Percentiles rank a stretch among this genome's conserved stretches.
Conservation (phyloP, 2,113 vertebrate genomes). For the Callipepla californica region DNA sequence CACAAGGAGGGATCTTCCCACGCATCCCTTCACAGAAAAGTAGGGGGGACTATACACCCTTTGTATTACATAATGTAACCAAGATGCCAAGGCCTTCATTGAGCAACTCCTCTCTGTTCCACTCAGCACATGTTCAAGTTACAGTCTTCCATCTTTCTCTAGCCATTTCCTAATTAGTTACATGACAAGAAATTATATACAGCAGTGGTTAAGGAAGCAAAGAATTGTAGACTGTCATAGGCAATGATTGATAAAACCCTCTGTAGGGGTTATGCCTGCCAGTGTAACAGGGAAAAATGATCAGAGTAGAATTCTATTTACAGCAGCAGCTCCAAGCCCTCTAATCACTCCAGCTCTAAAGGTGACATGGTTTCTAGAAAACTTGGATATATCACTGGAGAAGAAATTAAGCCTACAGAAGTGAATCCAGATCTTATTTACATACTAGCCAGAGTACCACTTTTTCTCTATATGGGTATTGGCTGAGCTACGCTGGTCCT, state of each 20-base stretch:
- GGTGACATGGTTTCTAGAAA: not conserved
- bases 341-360: not conserved
- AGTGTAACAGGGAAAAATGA: not conserved
- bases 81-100: not conserved
- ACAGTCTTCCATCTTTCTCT: not conserved
- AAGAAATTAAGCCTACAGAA: not conserved
- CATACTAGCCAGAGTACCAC: not conserved
- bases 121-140: not conserved
- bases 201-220: not conserved
- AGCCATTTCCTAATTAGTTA: not conserved
- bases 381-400: not conserved
- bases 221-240: not conserved
- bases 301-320: slow-evolving; percentile 24
- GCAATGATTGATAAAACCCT: slow-evolving; percentile 32
- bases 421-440: not conserved
- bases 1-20: not conserved
- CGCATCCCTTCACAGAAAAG: not conserved
- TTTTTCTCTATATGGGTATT: not conserved
- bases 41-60: not conserved
- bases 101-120: not conserved
- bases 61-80: not conserved
- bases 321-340: not conserved
- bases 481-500: not conserved
- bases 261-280: not conserved
- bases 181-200: slow-evolving; percentile 14